Evolutionary conservation across 2,113 vertebrate species (phyloP), one percentile per base, ranked within the genome.

Genomic region (Anguilla japonica): DNA sequence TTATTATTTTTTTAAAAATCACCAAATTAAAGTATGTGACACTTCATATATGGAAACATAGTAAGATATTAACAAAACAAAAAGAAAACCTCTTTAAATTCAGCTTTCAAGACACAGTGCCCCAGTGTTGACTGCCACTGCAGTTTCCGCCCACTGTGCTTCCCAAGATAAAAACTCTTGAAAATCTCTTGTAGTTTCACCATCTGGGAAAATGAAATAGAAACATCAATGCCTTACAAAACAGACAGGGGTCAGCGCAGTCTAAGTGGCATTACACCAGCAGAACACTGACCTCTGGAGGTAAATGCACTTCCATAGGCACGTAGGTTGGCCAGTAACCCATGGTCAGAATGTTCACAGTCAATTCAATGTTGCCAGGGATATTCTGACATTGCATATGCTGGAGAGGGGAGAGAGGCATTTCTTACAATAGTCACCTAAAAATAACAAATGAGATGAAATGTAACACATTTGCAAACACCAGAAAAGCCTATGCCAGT

Each of bases 381-480:
- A 98, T 97, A 94, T 98, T 99, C 95, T 99, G 98, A 93, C 98
- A 99, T 94, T 99, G 98, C 96, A 99, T 98, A 93, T 99, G 97
- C 97, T 99, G 86, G 34, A 63, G 91, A 43, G 89, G 83, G 84
- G 82, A 86, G 26, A 85, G 50, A 78, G 0, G 18, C 22, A 26
- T 26, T 46, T 82, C 29, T 81, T 29, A 16, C 71, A 50, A 85
- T n/a, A 46, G 18, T 39, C 40, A 67, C 18, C 18, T 67, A 3
- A 67, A 22, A 67, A 67, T 26, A 75, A 34, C 34, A 3, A 75
- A 29, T 75, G 3, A 34, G 9, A 67, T 75, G 9, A n/a, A 29
- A 75, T n/a, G 9, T 13, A 67, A 67, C 18, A 20, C 43, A 46
- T 46, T 34, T 60, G 14, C 15, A 3, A 18, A 60, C 4, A 60